phyloP scores from a whole-genome alignment of 2,888 invertebrate species.

The Glyphotaelius pellucidus region DNA sequence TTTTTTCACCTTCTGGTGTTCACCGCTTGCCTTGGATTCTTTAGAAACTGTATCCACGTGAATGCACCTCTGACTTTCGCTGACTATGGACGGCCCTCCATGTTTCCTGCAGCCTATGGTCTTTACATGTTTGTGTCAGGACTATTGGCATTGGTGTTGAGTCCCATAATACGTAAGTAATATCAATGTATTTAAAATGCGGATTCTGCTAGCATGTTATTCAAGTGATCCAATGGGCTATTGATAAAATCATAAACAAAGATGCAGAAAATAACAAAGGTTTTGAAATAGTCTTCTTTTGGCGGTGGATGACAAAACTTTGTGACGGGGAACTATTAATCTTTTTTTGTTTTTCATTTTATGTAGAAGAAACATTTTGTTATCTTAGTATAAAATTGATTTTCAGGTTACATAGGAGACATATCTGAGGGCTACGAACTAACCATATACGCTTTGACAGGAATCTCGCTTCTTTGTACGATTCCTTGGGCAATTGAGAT shows the following conservation, averaged over 20 bases:
- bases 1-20: slow-evolving; percentile 78
- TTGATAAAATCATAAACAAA: neutral
- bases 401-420: slow-evolving; percentile 76
- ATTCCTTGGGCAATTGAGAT: slow-evolving; percentile 83
- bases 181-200: neutral
- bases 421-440: slow-evolving; percentile 81
- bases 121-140: slow-evolving; percentile 86
- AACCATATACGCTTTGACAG: slow-evolving; percentile 82
- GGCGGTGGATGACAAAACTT: neutral
- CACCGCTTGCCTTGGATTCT: slow-evolving; percentile 81
- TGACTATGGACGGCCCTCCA: slow-evolving; percentile 81
- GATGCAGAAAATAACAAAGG: no score
- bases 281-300: neutral
- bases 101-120: slow-evolving; percentile 85
- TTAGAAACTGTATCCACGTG: slow-evolving; percentile 84
- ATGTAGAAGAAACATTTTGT: no score
- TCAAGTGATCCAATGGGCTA: no score
- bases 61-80: slow-evolving; percentile 84
- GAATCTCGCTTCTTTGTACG: slow-evolving; percentile 81
- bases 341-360: neutral
- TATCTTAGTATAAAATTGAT: neutral
- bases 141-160: slow-evolving; percentile 81
- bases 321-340: neutral
- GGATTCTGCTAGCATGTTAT: neutral
- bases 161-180: slow-evolving; percentile 81